These are phyloP conservation scores for Gopherus flavomarginatus DNA, from an alignment of 2,113 vertebrate species.

Conservation along the genomic window DNA sequence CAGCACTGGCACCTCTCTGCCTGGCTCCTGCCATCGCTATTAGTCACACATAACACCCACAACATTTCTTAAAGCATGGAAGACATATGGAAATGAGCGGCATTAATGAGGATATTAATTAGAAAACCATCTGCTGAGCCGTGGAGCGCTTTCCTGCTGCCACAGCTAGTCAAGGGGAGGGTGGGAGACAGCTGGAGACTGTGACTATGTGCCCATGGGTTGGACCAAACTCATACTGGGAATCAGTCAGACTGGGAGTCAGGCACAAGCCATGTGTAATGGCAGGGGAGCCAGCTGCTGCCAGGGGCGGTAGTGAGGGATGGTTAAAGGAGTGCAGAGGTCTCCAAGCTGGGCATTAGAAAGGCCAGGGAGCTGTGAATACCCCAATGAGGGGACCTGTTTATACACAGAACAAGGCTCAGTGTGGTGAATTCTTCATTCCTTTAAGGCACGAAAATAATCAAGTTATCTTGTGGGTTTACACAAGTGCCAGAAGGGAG, in stretches of 20 bases:
- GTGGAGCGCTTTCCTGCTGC: not conserved
- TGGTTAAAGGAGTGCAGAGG: too few species aligned
- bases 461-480: too few species aligned
- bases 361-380: not conserved
- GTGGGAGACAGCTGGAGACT: not conserved
- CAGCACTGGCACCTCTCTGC: accelerated
- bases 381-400: not conserved
- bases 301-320: not conserved
- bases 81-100: conserved; percentile 64
- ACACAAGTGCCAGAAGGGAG: too few species aligned
- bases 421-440: too few species aligned
- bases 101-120: conserved; percentile 54
- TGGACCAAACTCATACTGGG: not conserved
- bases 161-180: not conserved
- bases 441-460: too few species aligned
- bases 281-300: too few species aligned
- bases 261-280: not conserved
- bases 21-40: conserved; percentile 4
- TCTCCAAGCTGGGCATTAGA: not conserved
- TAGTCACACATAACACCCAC: conserved; percentile 65
- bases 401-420: too few species aligned
- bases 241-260: not conserved
- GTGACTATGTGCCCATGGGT: not conserved
- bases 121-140: conserved; percentile 59
- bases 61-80: conserved; percentile 21